Base-by-base conservation (phyloP, 2,888 invertebrate species). In the Drosophila paranaensis region DNA sequence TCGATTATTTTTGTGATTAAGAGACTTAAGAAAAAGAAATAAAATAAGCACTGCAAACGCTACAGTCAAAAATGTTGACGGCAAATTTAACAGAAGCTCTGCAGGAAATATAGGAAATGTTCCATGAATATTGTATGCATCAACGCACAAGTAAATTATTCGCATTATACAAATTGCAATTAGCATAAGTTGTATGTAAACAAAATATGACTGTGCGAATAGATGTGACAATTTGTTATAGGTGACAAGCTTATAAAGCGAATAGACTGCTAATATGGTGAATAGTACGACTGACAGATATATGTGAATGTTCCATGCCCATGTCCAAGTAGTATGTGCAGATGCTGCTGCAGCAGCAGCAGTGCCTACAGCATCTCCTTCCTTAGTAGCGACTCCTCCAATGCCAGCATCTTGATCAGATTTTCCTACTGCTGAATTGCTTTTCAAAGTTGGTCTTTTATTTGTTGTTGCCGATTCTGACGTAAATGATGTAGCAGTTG, bases 261-360 rank as follows among this genome's bases (percentile, higher is more conserved):
- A 97, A 91, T 96, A 97, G 0, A 97, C 94, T 0, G 97, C 97
- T 83, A 98, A 93, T 13, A 97, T 93, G 0, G 97, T 96, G 91
- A 98, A 98, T 89, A 97, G 94, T 16, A 96, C 95, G 1, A 97
- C 98, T 0, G 97, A 96, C 45, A 97, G 93, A 93, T 98, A 98
- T 6, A 98, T 96, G 91, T 98, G 98, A 10, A 98, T 95, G 88
- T 97, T 97, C 98, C 98, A 98, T 2, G 97, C 97, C 77, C 97
- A 95, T 0, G 96, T 95, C 96, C 97, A 97, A 0, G 96, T 96
- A 0, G 86, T 86, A 45, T 90, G 79, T 0, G 89, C 79, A 30
- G 86, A 77, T 6, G 90, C 77, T 30, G 88, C 81, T 39, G 82
- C 72, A 25, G 75, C 74, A 10, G 88, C 81, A 8, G 45, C 54